These are phyloP conservation scores for Clavelina lepadiformis DNA, from an alignment of 23 tunicate genomes.

Conservation along the genomic window DNA sequence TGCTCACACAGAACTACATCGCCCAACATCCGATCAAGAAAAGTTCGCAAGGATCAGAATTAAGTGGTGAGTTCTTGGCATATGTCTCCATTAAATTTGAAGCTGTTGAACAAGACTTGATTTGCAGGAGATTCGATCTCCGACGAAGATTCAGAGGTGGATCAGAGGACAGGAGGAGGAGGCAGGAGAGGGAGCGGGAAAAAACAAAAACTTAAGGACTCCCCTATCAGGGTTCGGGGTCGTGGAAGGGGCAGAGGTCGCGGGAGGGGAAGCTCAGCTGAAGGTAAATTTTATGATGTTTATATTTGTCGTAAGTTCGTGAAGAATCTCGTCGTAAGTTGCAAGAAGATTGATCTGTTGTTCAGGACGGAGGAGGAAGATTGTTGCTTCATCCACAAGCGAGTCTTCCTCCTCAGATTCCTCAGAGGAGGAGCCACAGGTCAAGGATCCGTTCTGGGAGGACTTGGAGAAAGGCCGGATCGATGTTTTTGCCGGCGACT, in stretches of 20 bases:
- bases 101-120: too few species aligned
- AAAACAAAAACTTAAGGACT: neutral
- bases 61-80: too few species aligned
- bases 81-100: too few species aligned
- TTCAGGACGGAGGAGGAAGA: neutral
- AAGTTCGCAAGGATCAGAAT: too few species aligned
- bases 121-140: too few species aligned
- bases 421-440: constrained; percentile 47
- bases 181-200: neutral
- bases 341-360: neutral
- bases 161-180: neutral
- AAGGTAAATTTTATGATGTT: neutral
- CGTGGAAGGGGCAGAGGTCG: constrained; percentile 14
- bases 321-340: neutral
- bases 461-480: constrained; percentile 47
- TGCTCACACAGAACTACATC: too few species aligned
- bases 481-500: constrained; percentile 42
- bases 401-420: neutral
- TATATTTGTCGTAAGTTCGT: neutral
- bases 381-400: neutral
- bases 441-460: constrained; percentile 80
- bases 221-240: neutral
- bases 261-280: neutral
- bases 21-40: too few species aligned
- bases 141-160: too few species aligned